Percentiles rank a stretch among this genome's conserved stretches.
Conservation (phyloP, 2,113 vertebrate genomes). For the Orientallactaga bullata region DNA sequence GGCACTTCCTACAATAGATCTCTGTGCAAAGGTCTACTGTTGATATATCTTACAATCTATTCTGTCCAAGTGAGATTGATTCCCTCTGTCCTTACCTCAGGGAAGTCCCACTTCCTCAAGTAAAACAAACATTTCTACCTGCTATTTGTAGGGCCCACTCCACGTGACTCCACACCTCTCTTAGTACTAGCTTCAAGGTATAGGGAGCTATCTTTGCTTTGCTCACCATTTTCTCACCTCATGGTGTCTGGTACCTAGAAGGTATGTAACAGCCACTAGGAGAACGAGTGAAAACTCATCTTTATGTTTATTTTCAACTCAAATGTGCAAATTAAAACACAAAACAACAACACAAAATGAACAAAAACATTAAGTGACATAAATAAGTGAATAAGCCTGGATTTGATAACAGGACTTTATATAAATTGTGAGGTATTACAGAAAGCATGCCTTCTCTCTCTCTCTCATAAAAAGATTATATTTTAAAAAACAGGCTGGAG, state of each 20-base stretch:
- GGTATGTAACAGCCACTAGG: neutral
- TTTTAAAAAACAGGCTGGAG: too few relatives aligned
- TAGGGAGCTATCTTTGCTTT: neutral
- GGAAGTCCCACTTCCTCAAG: neutral
- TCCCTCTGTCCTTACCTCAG: neutral
- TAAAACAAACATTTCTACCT: neutral
- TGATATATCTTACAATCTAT: neutral
- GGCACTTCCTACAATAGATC: neutral
- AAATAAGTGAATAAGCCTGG: neutral
- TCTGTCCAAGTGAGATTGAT: neutral
- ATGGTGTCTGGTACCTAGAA: neutral
- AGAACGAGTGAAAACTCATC: slow-evolving; percentile 20
- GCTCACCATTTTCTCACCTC: neutral
- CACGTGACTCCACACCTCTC: neutral
- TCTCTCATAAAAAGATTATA: too few relatives aligned
- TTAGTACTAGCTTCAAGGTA: neutral
- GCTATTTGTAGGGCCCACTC: neutral
- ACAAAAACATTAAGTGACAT: neutral
- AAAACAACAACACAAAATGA: neutral
- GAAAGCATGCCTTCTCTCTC: neutral
- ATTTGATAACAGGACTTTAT: neutral
- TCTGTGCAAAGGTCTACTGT: neutral
- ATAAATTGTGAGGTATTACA: neutral
- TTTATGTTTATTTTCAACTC: slow-evolving; percentile 7
- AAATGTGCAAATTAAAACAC: neutral